Percentiles rank a stretch among this genome's conserved stretches.
phyloP scores from a whole-genome alignment of 2,797 vertebrate genomes.

The Takifugu rubripes region DNA sequence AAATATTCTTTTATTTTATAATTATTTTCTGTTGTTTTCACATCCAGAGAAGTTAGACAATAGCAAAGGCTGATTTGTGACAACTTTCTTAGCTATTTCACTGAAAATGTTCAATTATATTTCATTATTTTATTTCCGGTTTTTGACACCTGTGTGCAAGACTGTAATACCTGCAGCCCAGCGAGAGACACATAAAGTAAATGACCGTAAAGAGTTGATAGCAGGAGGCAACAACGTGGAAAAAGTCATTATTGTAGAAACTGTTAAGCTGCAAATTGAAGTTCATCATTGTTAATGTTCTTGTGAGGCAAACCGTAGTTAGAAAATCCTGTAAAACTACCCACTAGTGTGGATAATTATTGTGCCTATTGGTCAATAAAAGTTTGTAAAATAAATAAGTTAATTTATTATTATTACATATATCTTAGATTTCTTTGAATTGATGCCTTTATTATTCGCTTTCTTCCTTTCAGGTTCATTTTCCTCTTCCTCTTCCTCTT shows the following conservation, averaged over 20 bases:
- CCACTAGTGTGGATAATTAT: too few species aligned
- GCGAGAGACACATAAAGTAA: slow-evolving; percentile 40
- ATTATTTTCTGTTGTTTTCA: neutral
- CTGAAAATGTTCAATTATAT: neutral
- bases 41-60: too few species aligned
- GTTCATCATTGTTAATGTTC: slow-evolving; percentile 40
- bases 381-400: too few species aligned
- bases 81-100: neutral
- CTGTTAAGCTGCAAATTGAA: slow-evolving; percentile 48
- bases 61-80: too few species aligned
- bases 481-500: slow-evolving; percentile 43
- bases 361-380: too few species aligned
- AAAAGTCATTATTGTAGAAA: slow-evolving; percentile 62
- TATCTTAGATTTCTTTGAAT: too few species aligned
- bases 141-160: slow-evolving; percentile 18
- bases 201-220: slow-evolving; percentile 37
- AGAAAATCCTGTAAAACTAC: too few species aligned
- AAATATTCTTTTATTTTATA: too few species aligned
- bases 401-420: too few species aligned
- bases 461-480: slow-evolving; percentile 19
- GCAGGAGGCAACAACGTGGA: slow-evolving; percentile 53
- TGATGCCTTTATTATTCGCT: slow-evolving; percentile 11
- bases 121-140: neutral
- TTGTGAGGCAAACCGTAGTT: slow-evolving; percentile 17
- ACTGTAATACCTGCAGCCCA: slow-evolving; percentile 34